Conservation (phyloP, 2,113 vertebrate genomes). For the Thunnus thynnus region DNA sequence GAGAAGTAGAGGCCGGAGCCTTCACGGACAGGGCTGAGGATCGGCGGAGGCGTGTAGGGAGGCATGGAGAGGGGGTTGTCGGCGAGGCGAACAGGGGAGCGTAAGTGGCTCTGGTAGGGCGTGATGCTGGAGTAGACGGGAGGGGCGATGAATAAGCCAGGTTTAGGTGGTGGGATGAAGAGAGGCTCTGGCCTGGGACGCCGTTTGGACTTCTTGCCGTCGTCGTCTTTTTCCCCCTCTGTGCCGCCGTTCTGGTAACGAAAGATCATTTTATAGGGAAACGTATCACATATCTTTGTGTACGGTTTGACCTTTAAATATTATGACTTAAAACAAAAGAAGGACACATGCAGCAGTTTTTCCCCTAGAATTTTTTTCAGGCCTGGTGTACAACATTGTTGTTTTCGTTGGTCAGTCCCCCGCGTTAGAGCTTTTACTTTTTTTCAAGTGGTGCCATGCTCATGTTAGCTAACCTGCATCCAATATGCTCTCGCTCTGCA, state of each 20-base stretch:
- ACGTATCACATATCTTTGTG: not conserved
- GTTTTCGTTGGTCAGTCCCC: too few relatives aligned
- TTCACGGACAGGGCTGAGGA: slow-evolving; percentile 97
- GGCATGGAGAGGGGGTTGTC: slow-evolving; percentile 94
- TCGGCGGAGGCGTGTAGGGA: slow-evolving; percentile 96
- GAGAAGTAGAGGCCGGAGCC: slow-evolving; percentile 98
- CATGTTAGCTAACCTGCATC: too few relatives aligned
- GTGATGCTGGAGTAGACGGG: slow-evolving; percentile 95
- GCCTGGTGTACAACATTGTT: too few relatives aligned
- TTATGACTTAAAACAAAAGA: not conserved
- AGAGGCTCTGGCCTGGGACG: slow-evolving; percentile 95
- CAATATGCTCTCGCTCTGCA: too few relatives aligned
- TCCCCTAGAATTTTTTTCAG: too few relatives aligned
- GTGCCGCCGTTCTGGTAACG: slow-evolving; percentile 78
- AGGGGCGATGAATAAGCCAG: slow-evolving; percentile 92
- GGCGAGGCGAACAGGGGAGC: slow-evolving; percentile 92
- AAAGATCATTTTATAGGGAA: too few relatives aligned
- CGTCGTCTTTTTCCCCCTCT: slow-evolving; percentile 85
- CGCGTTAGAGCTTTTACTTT: too few relatives aligned
- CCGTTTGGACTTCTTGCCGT: slow-evolving; percentile 93
- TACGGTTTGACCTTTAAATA: not conserved
- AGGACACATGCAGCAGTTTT: too few relatives aligned
- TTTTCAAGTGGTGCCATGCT: too few relatives aligned
- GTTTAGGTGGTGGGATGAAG: slow-evolving; percentile 97
- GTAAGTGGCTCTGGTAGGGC: slow-evolving; percentile 96